Percentiles rank a stretch among this genome's conserved stretches.
These are phyloP conservation scores for Beris chalybata DNA, from an alignment of 2,888 invertebrate genomes.

Conservation along the genomic window DNA sequence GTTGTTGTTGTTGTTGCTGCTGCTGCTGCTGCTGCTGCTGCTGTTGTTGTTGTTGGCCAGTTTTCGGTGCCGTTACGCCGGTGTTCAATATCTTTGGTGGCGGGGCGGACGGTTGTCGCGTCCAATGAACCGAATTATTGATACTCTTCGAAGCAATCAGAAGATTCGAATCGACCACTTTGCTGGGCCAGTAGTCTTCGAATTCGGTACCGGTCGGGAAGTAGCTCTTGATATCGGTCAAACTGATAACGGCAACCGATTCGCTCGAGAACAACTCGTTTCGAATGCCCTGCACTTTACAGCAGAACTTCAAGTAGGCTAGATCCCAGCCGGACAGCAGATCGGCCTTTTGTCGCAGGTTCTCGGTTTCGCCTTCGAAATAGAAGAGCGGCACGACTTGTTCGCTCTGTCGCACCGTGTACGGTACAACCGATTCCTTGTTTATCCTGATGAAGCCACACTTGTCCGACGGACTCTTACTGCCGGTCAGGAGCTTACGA, in stretches of 20 bases:
- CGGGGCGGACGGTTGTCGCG: conserved; percentile 74
- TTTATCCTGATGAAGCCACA: conserved; percentile 92
- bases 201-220: conserved; percentile 88
- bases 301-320: conserved; percentile 90
- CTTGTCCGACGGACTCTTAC: conserved; percentile 71
- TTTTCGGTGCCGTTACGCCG: conserved; percentile 39
- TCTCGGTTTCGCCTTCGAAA: conserved; percentile 85
- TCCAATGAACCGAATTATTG: conserved; percentile 70
- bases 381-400: conserved; percentile 92
- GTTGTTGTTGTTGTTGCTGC: conserved; percentile 44
- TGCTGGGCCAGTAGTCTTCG: conserved; percentile 92
- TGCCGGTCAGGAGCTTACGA: conserved; percentile 73
- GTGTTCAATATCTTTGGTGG: conserved; percentile 58
- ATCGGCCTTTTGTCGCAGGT: conserved; percentile 82
- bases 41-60: conserved; percentile 40
- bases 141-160: conserved; percentile 69
- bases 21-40: conserved; percentile 51
- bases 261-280: conserved; percentile 90
- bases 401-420: conserved; percentile 76
- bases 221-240: conserved; percentile 87
- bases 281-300: conserved; percentile 90
- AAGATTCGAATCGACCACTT: conserved; percentile 80
- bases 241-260: conserved; percentile 86
- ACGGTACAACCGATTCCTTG: conserved; percentile 91
- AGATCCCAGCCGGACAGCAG: conserved; percentile 89